phyloP scores from a whole-genome alignment of 2,113 vertebrate genomes.

The Haemorhous mexicanus region DNA sequence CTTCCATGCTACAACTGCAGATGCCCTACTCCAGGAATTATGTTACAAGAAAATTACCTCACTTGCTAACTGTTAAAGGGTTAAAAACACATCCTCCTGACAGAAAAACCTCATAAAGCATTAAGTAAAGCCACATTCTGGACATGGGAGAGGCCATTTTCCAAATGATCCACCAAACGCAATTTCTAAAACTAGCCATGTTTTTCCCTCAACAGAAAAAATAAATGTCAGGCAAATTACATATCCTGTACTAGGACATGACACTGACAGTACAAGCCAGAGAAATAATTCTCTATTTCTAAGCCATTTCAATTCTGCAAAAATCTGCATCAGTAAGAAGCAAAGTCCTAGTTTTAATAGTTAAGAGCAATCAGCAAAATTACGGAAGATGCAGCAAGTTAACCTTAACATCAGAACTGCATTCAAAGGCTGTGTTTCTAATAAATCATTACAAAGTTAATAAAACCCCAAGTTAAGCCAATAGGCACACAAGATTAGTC shows the following conservation, averaged over 20 bases:
- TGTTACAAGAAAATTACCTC: background rate
- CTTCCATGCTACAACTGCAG: background rate
- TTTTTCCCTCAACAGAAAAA: background rate
- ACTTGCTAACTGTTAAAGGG: background rate
- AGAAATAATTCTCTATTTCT: background rate
- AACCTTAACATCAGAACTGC: background rate
- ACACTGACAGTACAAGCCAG: background rate
- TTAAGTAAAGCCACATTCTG: background rate
- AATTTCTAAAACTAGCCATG: background rate
- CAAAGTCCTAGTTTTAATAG: background rate
- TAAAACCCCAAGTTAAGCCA: background rate
- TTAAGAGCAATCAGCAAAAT: background rate
- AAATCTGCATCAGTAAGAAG: background rate
- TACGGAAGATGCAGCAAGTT: background rate
- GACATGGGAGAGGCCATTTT: background rate
- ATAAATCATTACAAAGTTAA: background rate
- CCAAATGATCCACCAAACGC: background rate
- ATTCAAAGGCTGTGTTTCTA: background rate
- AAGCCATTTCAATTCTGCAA: background rate
- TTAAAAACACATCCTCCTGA: background rate
- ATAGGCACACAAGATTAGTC: background rate
- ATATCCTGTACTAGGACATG: accelerated
- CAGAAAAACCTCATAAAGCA: background rate
- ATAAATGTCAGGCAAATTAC: background rate
- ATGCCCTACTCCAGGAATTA: background rate